phyloP scores from a whole-genome alignment of 2,113 vertebrate genomes.

The Microcebus ravelobensis region DNA sequence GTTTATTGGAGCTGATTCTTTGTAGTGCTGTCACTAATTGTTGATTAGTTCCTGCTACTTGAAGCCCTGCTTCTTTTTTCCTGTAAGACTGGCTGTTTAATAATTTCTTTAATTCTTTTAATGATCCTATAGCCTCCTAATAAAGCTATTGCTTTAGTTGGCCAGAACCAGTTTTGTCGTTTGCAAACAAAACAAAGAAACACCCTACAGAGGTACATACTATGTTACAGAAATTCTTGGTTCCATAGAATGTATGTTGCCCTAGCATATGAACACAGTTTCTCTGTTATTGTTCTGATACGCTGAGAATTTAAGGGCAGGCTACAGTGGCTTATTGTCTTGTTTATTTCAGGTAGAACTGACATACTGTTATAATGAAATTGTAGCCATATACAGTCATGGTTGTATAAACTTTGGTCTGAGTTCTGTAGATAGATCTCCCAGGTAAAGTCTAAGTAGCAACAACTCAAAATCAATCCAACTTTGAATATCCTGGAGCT shows the following conservation, averaged over 20 bases:
- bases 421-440: rapidly evolving
- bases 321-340: slow-evolving; percentile 45
- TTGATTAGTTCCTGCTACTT: not conserved
- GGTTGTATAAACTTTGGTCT: not conserved
- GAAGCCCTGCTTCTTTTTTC: not conserved
- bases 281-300: slow-evolving; percentile 51
- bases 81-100: not conserved
- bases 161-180: not conserved
- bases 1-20: not conserved
- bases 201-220: not conserved
- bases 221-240: not conserved
- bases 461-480: not conserved
- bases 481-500: not conserved
- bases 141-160: not conserved
- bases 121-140: not conserved
- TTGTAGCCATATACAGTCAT: slow-evolving; percentile 41
- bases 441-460: slow-evolving; percentile 41
- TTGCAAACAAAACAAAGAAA: not conserved
- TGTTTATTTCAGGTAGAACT: slow-evolving; percentile 46
- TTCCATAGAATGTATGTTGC: slow-evolving; percentile 60
- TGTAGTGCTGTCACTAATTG: not conserved
- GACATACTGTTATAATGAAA: not conserved
- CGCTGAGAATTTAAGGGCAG: slow-evolving; percentile 51
- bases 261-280: slow-evolving; percentile 24
- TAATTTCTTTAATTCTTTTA: not conserved